These are phyloP conservation scores for Leptopilina syphax DNA, from an alignment of 2,888 invertebrate species.

Conservation along the genomic window DNA sequence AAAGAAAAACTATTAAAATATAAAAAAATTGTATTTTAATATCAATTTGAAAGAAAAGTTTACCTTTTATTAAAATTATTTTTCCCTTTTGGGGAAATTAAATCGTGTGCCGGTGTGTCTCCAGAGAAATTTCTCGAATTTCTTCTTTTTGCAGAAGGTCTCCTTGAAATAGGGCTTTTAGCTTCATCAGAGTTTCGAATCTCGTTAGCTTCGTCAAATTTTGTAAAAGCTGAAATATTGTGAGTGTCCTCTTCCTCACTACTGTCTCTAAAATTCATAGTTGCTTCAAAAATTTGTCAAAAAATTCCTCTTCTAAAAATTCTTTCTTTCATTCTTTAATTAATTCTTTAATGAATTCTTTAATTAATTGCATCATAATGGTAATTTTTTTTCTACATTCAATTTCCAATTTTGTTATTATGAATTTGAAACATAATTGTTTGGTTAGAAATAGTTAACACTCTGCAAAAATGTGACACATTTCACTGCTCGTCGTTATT, in stretches of 20 bases:
- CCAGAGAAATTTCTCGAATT: conserved; percentile 45
- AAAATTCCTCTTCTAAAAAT: neutral
- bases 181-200: conserved; percentile 80
- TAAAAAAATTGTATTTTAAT: too few relatives aligned
- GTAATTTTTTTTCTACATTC: neutral
- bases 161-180: conserved; percentile 76
- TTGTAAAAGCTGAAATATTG: conserved; percentile 67
- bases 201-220: conserved; percentile 80
- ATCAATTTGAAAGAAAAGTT: neutral
- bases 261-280: conserved; percentile 59
- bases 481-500: neutral
- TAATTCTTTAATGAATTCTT: too few relatives aligned
- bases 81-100: conserved; percentile 59
- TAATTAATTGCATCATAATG: neutral
- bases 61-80: conserved; percentile 43
- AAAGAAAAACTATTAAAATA: neutral
- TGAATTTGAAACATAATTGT: neutral
- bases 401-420: neutral
- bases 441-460: conserved; percentile 9
- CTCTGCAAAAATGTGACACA: neutral
- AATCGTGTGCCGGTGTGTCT: conserved; percentile 49
- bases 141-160: conserved; percentile 56
- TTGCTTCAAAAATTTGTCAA: neutral
- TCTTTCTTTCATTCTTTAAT: neutral
- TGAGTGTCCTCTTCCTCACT: conserved; percentile 65